Base-by-base conservation (phyloP, 1,140 invertebrate species). In the Penaeus vannamei region DNA sequence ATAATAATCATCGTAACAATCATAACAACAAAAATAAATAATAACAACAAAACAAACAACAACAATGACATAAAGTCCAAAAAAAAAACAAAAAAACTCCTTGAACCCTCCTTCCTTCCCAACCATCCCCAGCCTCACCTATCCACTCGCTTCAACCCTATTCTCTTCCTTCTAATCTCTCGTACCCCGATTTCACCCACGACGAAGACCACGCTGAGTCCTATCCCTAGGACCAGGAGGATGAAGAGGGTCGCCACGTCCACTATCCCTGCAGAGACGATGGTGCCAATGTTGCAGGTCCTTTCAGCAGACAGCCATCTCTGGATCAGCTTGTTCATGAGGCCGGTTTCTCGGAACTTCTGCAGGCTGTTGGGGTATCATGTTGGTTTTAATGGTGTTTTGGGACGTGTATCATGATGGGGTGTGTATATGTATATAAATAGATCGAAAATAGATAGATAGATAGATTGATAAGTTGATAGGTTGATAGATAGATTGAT, bases 291-390 rank as follows among this genome's bases (percentile, higher is more conserved):
- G 8, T 87, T 80, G 72, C 86, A 87, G 8, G 64, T 23, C 7
- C 8, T 60, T 14, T 32, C 60, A 1, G n/a, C 36, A 4, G 26
- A 22, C 32, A 87, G 86, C 77, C 77, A 87, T 81, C 82, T 87
- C 77, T 59, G 62, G n/a, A 62, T 80, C 10, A 87, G 86, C 60
- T 87, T 87, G 29, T 87, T 19, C 77, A 87, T 81, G 0, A 87
- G 46, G 19, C 86, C 86, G 12, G 62, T 62, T 66, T 87, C 86
- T 36, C 76, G 66, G 17, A 87, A 10, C 12, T 20, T 87, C 53
- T 87, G 86, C 32, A 87, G 46, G 36, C 86, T 87, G 84, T 53
- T 53, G 53, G 53, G 12, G 14, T 14, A 53, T 53, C 14, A 46
- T 12, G 53, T 53, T 53, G 53, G 2, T 53, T 0, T 53, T 10